Evolutionary conservation across 2,113 vertebrate species (phyloP), one percentile per base, ranked within the genome.

Genomic region (Polypterus bichir): DNA sequence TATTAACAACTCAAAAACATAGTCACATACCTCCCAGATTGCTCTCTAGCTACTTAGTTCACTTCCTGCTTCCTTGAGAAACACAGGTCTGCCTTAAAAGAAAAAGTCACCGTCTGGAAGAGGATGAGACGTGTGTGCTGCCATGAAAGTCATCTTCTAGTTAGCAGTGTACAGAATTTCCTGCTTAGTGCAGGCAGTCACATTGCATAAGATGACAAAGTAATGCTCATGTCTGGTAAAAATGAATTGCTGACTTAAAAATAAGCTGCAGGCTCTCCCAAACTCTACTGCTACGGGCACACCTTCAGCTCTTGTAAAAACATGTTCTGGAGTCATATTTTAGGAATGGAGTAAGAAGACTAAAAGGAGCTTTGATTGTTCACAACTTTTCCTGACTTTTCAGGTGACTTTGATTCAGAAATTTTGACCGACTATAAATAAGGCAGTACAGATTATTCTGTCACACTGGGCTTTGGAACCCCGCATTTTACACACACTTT

Each of bases 231-330:
- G 27, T 27, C 10, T 4, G 9, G 10, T 55, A 11, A 55, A 55
- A 55, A 55, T 55, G 44, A 55, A 5, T 11, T 55, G 10, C 6
- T 55, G 54, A 9, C 54, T 10, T 55, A 27, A 55, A 9, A 55
- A 9, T 5, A 10, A 5, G 6, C 46, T 9, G 6, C 8, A 44
- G 44, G 56, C 8, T 8, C 46, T 7, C 27, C 44, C 44, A 58
- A 11, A 58, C 27, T 58, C 7, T 45, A 58, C 7, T 4, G 56
- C 44, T 44, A 2, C 5, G 5, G 11, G 46, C 56, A 58, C 56
- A 58, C 56, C 56, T 58, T 44, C 51, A 4, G 5, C 56, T 58
- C 56, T 9, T 46, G 56, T 58, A 58, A 45, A 44, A 58, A 58
- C 56, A 44, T 58, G 56, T 58, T 44, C n/a, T 8, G 9, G 27